Evolutionary conservation across 2,888 invertebrate species (phyloP), one percentile per base, ranked within the genome.

Genomic region (Ctenicera cuprea): DNA sequence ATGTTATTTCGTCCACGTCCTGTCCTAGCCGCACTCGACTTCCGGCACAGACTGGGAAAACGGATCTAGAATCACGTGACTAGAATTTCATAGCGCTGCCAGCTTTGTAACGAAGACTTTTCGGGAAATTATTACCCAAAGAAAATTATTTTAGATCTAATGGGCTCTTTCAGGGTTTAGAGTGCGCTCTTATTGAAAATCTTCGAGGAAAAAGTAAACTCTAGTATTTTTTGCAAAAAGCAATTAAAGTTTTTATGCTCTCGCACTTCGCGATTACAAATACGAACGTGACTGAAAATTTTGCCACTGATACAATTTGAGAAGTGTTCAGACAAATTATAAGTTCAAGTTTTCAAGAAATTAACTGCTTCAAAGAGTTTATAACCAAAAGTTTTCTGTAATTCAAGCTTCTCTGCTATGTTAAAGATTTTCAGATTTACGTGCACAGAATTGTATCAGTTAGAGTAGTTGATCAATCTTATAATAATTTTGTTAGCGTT

Each of bases 1-100:
- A 43, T 33, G 26, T 45, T 63, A 63, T 45, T 63, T 63, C 48
- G 48, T 43, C 43, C 63, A 63, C 63, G 63, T 63, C 48, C 45
- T 43, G 43, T 33, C 26, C 26, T 26, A 63, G 63, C 63, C 43
- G 63, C 45, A 45, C 45, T 63, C 43, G 63, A 41, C 61, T 61
- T 61, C 61, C 61, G 14, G 20, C 61, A 38, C 18, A 61, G 38
- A 14, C 18, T 61, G 61, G 18, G 52, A 52, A 26, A 61, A 61
- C 61, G 61, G 61, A 61, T 33, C 18, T 16, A 22, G 18, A 11
- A 18, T 38, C 41, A 41, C 61, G 61, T 61, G 61, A 61, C 61
- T 61, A 12, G 61, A 61, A 61, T 61, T 41, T 61, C 14, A 8
- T 8, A 30, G 30, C 11, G 11, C n/a, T 30, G 3, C 8, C 14